Evolutionary conservation across 2,113 vertebrate species (phyloP).

Genomic region (Chloropsis cyanopogon): DNA sequence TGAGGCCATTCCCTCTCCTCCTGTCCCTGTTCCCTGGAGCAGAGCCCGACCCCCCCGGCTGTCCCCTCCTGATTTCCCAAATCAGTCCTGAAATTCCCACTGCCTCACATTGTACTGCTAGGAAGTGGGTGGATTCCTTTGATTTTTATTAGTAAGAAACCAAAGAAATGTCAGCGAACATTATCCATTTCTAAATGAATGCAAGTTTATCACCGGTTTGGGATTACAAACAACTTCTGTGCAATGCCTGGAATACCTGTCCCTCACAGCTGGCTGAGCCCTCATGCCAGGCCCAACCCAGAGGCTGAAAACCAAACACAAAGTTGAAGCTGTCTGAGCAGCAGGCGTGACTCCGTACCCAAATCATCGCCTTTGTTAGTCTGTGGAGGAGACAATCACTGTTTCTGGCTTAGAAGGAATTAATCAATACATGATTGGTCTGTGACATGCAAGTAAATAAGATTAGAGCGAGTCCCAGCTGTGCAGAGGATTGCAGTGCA

Average conservation of each 20-base stretch:
- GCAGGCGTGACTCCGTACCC: accelerated
- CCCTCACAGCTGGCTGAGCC: neutral
- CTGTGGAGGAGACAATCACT: neutral
- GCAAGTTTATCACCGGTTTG: neutral
- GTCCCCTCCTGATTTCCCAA: neutral
- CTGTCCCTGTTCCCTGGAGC: neutral
- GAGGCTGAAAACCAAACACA: neutral
- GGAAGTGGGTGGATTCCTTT: neutral
- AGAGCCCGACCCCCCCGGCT: neutral
- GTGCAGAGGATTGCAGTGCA: neutral
- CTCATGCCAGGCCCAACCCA: no score
- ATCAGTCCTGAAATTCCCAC: neutral
- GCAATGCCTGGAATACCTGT: neutral
- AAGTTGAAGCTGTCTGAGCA: neutral
- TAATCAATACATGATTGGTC: neutral
- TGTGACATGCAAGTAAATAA: neutral
- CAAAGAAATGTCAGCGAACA: neutral
- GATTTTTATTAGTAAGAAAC: neutral
- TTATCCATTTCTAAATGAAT: neutral
- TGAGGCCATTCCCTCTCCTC: neutral
- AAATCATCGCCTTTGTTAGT: accelerated
- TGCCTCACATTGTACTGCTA: accelerated
- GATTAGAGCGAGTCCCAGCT: neutral
- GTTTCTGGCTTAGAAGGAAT: neutral
- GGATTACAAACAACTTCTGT: neutral